These are phyloP conservation scores for Heteractis magnifica DNA, from an alignment of 92 coral and sea anemone species.

Conservation along the genomic window DNA sequence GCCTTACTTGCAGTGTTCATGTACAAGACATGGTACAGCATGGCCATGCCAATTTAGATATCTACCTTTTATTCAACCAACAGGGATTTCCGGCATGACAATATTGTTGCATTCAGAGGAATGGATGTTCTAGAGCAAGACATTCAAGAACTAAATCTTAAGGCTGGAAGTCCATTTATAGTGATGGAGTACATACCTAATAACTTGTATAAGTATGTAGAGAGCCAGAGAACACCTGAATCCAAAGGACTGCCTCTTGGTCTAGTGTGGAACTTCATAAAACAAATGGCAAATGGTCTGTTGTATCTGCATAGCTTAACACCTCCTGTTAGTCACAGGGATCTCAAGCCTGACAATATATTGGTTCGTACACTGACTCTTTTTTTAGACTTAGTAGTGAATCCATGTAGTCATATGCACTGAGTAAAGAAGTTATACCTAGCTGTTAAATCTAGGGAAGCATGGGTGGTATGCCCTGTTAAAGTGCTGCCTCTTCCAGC, in stretches of 20 bases:
- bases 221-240: slow-evolving; percentile 85
- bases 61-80: background rate
- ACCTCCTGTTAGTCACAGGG: slow-evolving; percentile 87
- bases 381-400: no score
- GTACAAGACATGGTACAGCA: no score
- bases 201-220: slow-evolving; percentile 80
- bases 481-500: no score
- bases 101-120: slow-evolving; percentile 97
- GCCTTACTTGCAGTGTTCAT: no score
- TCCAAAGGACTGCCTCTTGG: slow-evolving; percentile 83
- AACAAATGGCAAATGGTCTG: slow-evolving; percentile 88
- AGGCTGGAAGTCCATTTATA: slow-evolving; percentile 68
- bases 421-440: no score
- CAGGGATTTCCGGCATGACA: slow-evolving; percentile 94
- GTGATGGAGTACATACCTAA: slow-evolving; percentile 94
- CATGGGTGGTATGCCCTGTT: no score
- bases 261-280: slow-evolving; percentile 85
- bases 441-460: no score
- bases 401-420: no score
- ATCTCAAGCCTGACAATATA: slow-evolving; percentile 94
- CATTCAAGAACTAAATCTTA: slow-evolving; percentile 51
- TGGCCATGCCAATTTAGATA: no score
- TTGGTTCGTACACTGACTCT: slow-evolving; percentile 54
- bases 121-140: slow-evolving; percentile 70
- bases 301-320: slow-evolving; percentile 76